phyloP scores from a whole-genome alignment of 2,888 invertebrate genomes.

The Schrankia costaestrigalis region DNA sequence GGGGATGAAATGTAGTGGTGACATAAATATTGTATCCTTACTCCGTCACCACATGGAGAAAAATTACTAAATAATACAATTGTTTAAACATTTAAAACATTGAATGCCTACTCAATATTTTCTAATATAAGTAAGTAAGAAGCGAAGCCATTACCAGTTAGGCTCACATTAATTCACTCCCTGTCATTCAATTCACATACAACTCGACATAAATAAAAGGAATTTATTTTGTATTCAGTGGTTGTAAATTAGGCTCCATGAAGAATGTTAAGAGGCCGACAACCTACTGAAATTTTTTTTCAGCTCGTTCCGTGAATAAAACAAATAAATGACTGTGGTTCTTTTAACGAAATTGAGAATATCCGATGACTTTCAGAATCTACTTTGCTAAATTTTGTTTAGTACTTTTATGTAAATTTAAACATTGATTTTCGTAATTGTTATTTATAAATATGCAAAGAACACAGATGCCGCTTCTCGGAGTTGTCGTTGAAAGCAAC shows the following conservation, averaged over 20 bases:
- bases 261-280: constrained; percentile 57
- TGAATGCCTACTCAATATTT: too few species aligned
- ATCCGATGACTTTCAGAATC: constrained; percentile 27
- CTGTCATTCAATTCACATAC: constrained; percentile 19
- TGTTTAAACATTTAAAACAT: too few species aligned
- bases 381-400: constrained; percentile 15
- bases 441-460: too few species aligned
- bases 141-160: neutral
- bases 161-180: neutral
- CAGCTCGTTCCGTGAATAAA: constrained; percentile 48
- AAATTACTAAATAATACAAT: too few species aligned
- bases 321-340: constrained; percentile 68
- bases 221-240: constrained; percentile 42
- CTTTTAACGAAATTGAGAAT: constrained; percentile 55
- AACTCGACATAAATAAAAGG: constrained; percentile 28
- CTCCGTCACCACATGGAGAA: too few species aligned
- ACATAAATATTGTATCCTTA: too few species aligned
- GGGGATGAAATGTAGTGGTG: too few species aligned
- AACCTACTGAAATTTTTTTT: constrained; percentile 55
- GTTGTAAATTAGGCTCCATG: constrained; percentile 41
- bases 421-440: too few species aligned
- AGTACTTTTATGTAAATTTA: too few species aligned
- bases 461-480: too few species aligned
- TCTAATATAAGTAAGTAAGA: neutral
- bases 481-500: too few species aligned